phyloP scores from a whole-genome alignment of 1,140 invertebrate genomes.

The Rhyzopertha dominica region DNA sequence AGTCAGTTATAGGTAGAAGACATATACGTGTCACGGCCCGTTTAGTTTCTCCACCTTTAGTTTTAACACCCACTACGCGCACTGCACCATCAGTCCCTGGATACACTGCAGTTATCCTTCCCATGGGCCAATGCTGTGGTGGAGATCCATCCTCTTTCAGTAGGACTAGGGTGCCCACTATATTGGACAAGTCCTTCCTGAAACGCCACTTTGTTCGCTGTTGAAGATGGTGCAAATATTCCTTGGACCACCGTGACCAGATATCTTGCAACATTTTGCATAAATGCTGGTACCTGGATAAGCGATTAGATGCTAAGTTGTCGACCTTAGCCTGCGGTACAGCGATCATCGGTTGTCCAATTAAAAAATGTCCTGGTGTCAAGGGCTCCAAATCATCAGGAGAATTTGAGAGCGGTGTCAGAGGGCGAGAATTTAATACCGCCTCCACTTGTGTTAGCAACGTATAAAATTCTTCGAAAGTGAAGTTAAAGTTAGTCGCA shows the following conservation, averaged over 20 bases:
- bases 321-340: conserved; percentile 18
- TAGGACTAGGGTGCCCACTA: conserved; percentile 33
- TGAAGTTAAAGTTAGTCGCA: conserved; percentile 20
- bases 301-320: background rate
- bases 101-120: conserved; percentile 2
- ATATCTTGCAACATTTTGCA: conserved; percentile 20
- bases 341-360: conserved; percentile 29
- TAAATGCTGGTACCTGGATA: conserved; percentile 11
- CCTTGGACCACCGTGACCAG: conserved; percentile 20
- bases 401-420: conserved; percentile 29
- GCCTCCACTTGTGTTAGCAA: conserved; percentile 29
- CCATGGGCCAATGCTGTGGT: background rate
- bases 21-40: conserved; percentile 1
- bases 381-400: conserved; percentile 26
- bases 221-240: conserved; percentile 22
- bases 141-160: conserved; percentile 13
- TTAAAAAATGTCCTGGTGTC: conserved; percentile 44
- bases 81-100: conserved; percentile 10
- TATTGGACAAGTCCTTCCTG: conserved; percentile 12
- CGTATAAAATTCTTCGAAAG: conserved; percentile 28
- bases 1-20: no score
- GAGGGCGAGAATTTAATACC: conserved; percentile 36
- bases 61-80: conserved; percentile 17
- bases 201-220: conserved; percentile 15
- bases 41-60: background rate